Conservation (phyloP, 92 coral and sea anemone species). For the Parazoanthus atlanticus region DNA sequence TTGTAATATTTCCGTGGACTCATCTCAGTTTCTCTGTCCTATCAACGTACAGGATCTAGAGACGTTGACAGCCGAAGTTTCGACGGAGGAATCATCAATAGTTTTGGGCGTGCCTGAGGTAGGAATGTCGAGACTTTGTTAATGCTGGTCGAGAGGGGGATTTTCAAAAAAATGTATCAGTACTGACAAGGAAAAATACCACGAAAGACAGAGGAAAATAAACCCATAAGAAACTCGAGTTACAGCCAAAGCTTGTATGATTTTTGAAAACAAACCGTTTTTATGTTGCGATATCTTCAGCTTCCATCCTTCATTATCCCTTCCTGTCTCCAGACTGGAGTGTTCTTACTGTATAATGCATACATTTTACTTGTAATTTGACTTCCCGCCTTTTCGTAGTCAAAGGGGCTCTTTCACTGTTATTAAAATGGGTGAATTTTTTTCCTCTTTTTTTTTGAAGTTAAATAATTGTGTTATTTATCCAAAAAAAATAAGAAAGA, state of each 20-base stretch:
- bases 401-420: too few species aligned
- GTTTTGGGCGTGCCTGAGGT: constrained; percentile 58
- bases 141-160: background rate
- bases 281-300: too few species aligned
- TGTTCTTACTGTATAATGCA: background rate
- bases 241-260: background rate
- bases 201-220: background rate
- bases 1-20: background rate
- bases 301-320: background rate
- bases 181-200: too few species aligned
- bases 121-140: background rate
- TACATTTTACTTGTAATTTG: background rate
- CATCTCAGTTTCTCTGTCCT: background rate
- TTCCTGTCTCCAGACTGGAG: background rate
- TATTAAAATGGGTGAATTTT: too few species aligned
- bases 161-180: background rate
- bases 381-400: background rate
- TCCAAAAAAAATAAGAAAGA: too few species aligned
- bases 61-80: constrained; percentile 69
- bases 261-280: too few species aligned
- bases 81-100: constrained; percentile 68
- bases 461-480: too few species aligned
- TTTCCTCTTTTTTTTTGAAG: too few species aligned
- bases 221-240: background rate
- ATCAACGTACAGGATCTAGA: constrained; percentile 66